Conservation (phyloP, 2,113 vertebrate species). For the Aythya baeri region DNA sequence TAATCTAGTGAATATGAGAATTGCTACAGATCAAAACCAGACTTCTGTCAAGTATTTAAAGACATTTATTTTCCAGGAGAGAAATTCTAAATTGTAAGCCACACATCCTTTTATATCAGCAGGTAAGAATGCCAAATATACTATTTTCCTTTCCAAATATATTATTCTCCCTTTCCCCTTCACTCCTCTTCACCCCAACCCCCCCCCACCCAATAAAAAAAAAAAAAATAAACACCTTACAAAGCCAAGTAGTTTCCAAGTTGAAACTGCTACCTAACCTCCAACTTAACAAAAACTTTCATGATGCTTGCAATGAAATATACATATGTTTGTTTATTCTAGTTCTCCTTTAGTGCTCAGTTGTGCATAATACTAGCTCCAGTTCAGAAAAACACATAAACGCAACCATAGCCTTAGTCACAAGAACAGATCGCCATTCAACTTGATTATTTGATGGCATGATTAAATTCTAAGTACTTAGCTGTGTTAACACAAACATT, state of each 20-base stretch:
- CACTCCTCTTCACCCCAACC: too few relatives aligned
- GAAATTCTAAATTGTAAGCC: neutral
- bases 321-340: neutral
- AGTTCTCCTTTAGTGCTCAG: neutral
- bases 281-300: neutral
- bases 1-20: neutral
- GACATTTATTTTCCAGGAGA: neutral
- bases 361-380: neutral
- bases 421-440: neutral
- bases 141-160: neutral
- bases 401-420: neutral
- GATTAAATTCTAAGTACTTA: constrained; percentile 38
- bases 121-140: neutral
- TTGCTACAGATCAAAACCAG: neutral
- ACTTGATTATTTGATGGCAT: constrained; percentile 26
- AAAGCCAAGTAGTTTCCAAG: neutral
- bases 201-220: neutral
- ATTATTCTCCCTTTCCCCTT: neutral
- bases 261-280: neutral
- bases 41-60: neutral
- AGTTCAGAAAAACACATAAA: constrained; percentile 8
- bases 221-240: neutral
- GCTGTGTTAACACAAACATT: constrained; percentile 23
- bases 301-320: neutral
- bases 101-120: neutral